Evolutionary conservation across 1,140 invertebrate species (phyloP).

Genomic region (Drosophila navojoa): DNA sequence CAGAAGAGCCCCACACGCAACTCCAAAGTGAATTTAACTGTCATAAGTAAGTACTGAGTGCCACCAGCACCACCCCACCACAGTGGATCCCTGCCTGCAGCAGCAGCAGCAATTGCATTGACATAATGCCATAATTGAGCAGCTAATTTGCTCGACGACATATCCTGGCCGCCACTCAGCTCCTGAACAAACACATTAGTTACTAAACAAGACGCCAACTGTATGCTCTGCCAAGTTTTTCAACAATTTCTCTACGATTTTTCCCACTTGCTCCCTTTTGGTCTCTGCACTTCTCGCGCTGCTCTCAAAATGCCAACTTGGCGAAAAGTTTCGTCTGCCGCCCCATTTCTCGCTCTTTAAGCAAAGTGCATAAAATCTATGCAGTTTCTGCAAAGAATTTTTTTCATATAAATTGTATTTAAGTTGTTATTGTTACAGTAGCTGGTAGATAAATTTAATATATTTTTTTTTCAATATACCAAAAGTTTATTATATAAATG

Average conservation of each 20-base stretch:
- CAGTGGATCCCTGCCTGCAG: constrained; percentile 4
- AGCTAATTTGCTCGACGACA: constrained; percentile 73
- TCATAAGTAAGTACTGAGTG: constrained; percentile 91
- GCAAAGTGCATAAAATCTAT: background rate
- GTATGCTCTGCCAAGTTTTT: constrained; percentile 52
- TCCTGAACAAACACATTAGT: constrained; percentile 76
- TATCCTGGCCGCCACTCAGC: constrained; percentile 59
- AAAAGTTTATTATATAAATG: no score
- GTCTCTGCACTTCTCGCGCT: constrained; percentile 43
- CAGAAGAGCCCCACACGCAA: constrained; percentile 94
- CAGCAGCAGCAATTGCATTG: constrained; percentile 19
- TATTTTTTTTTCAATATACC: no score
- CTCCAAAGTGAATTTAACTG: constrained; percentile 93
- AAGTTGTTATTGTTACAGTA: no score
- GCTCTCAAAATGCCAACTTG: constrained; percentile 77
- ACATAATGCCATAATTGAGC: constrained; percentile 67
- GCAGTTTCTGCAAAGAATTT: no score
- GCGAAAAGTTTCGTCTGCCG: constrained; percentile 55
- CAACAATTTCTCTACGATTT: constrained; percentile 20
- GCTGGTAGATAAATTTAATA: no score
- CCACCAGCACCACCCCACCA: background rate
- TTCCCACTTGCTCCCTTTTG: constrained; percentile 22
- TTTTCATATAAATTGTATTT: no score
- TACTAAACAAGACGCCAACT: constrained; percentile 76
- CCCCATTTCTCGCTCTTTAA: constrained; percentile 3